Conservation (phyloP, 2,113 vertebrate genomes). For the Pandion haliaetus region DNA sequence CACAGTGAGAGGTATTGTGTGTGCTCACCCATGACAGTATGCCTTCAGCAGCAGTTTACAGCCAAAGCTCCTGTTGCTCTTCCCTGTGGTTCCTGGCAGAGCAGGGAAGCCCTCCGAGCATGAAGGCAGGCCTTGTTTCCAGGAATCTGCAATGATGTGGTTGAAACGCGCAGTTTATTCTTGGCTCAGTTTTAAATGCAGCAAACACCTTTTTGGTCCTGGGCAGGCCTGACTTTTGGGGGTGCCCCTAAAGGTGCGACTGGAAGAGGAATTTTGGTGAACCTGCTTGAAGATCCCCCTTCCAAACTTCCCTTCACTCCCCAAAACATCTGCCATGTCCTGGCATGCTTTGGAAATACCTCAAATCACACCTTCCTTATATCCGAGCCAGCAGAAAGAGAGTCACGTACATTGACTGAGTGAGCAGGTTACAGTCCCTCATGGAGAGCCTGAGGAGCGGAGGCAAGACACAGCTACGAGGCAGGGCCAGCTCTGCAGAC, state of each 20-base stretch:
- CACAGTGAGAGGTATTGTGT: slow-evolving; percentile 15
- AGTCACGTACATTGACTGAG: fast-evolving
- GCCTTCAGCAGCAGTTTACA: background rate
- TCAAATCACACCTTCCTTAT: background rate
- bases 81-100: slow-evolving; percentile 39
- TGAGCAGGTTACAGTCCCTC: background rate
- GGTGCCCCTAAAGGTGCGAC: background rate
- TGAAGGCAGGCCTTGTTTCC: slow-evolving; percentile 50
- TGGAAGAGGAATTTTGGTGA: background rate
- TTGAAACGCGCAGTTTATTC: background rate
- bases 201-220: background rate
- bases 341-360: background rate
- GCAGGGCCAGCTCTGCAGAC: background rate
- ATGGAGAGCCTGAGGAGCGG: background rate
- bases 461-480: background rate
- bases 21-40: background rate
- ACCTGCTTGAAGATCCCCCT: background rate
- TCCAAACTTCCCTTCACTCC: background rate
- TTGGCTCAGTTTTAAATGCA: background rate
- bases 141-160: slow-evolving; percentile 13
- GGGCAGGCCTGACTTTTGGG: background rate
- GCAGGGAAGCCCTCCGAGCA: slow-evolving; percentile 19
- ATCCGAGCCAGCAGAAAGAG: background rate
- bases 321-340: background rate
- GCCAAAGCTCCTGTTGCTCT: slow-evolving; percentile 31